Percentiles rank a stretch among this genome's conserved stretches.
Evolutionary conservation across 2,888 invertebrate genomes (phyloP).

Genomic region (Oscheius sp.): DNA sequence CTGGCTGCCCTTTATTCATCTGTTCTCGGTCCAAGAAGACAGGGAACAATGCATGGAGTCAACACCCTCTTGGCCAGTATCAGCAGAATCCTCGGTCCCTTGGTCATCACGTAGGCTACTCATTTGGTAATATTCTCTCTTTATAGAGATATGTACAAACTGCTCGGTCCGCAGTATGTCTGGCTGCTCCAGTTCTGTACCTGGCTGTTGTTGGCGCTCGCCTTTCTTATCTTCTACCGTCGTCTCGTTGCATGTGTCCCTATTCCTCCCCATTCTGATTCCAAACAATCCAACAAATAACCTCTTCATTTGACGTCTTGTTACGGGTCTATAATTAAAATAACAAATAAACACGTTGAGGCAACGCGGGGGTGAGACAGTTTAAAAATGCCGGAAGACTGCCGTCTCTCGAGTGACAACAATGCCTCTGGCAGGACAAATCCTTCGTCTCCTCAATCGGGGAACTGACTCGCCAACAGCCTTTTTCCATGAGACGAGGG

Average conservation of each 20-base stretch:
- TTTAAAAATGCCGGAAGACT: constrained; percentile 34
- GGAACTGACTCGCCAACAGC: constrained; percentile 17
- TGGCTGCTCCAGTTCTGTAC: constrained; percentile 24
- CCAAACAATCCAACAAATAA: constrained; percentile 2
- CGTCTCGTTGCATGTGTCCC: constrained; percentile 25
- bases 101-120: constrained; percentile 26
- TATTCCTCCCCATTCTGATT: not conserved
- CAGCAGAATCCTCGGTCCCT: constrained; percentile 28
- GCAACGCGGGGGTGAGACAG: constrained; percentile 29
- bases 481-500: constrained; percentile 21
- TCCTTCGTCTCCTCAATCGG: constrained; percentile 22
- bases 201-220: constrained; percentile 12
- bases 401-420: constrained; percentile 8
- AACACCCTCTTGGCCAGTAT: constrained; percentile 31
- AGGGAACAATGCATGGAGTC: constrained; percentile 34
- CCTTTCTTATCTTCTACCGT: constrained; percentile 20
- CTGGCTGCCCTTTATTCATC: constrained; percentile 31
- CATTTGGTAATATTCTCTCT: not conserved
- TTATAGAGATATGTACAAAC: constrained; percentile 27
- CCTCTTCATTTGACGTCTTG: not conserved
- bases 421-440: not conserved
- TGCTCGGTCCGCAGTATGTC: constrained; percentile 12
- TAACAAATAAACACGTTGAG: constrained; percentile 17
- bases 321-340: constrained; percentile 17
- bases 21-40: constrained; percentile 28